Evolutionary conservation across 2,888 invertebrate genomes (phyloP).

Genomic region (Orthonevra nobilis): DNA sequence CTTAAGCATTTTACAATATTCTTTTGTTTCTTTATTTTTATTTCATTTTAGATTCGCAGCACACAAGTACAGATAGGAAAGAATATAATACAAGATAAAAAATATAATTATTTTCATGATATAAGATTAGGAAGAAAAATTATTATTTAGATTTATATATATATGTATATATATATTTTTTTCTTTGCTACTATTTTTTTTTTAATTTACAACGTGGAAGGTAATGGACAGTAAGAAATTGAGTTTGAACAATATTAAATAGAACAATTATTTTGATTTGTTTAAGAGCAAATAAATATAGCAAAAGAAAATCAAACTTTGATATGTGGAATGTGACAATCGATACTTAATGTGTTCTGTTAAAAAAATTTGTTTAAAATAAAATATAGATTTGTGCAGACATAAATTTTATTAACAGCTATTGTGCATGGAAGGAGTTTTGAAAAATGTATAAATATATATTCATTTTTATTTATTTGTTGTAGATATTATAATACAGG

Average conservation of each 20-base stretch:
- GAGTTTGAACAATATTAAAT: background rate
- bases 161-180: too few relatives aligned
- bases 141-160: slow-evolving; percentile 1
- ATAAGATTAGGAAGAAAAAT: slow-evolving; percentile 9
- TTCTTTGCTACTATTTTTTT: background rate
- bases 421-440: slow-evolving; percentile 19
- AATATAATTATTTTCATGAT: slow-evolving; percentile 9
- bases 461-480: slow-evolving; percentile 3
- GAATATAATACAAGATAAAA: slow-evolving; percentile 35
- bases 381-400: slow-evolving; percentile 7
- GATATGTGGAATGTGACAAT: slow-evolving; percentile 66
- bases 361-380: background rate
- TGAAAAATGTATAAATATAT: too few relatives aligned
- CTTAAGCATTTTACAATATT: slow-evolving; percentile 33
- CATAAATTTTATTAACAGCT: background rate
- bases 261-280: slow-evolving; percentile 1
- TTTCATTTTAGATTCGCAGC: slow-evolving; percentile 38
- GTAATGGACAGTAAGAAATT: background rate
- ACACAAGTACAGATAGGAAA: slow-evolving; percentile 55
- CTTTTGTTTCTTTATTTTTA: slow-evolving; percentile 8
- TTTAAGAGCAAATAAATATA: slow-evolving; percentile 1
- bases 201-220: slow-evolving; percentile 5
- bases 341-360: slow-evolving; percentile 27
- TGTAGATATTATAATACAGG: slow-evolving; percentile 2
- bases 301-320: slow-evolving; percentile 25